Conservation (phyloP, 2,888 invertebrate genomes). For the Ophraella communa region DNA sequence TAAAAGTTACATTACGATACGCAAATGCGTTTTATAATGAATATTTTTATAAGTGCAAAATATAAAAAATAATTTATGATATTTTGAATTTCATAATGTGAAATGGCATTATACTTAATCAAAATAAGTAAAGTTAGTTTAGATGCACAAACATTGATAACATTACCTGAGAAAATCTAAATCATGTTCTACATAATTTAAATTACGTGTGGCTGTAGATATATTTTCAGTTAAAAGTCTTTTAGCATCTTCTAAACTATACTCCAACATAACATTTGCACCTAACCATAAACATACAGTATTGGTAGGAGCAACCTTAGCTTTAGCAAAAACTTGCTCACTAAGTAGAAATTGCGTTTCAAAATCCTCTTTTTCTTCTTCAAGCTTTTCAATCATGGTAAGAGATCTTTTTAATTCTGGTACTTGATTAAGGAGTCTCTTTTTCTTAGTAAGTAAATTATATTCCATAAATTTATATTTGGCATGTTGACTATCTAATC, state of each 20-base stretch:
- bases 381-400: constrained; percentile 89
- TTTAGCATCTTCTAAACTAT: constrained; percentile 89
- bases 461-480: constrained; percentile 98
- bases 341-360: constrained; percentile 91
- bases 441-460: constrained; percentile 85
- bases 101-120: too few species aligned
- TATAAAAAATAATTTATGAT: too few species aligned
- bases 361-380: constrained; percentile 78
- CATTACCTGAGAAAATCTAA: constrained; percentile 85
- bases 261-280: constrained; percentile 97
- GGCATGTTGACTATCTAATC: constrained; percentile 90
- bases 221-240: constrained; percentile 82
- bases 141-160: neutral
- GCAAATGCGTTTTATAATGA: too few species aligned
- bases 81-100: too few species aligned
- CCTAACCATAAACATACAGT: constrained; percentile 86
- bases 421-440: constrained; percentile 87
- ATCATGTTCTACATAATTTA: constrained; percentile 88
- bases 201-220: constrained; percentile 81
- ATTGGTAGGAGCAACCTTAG: constrained; percentile 86
- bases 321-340: constrained; percentile 83
- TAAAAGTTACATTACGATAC: too few species aligned
- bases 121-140: too few species aligned
- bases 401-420: constrained; percentile 93
- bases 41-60: too few species aligned